Percentiles rank a stretch among this genome's conserved stretches.
Evolutionary conservation across 2,113 vertebrate genomes (phyloP).

Genomic region (Pelodiscus sinensis): DNA sequence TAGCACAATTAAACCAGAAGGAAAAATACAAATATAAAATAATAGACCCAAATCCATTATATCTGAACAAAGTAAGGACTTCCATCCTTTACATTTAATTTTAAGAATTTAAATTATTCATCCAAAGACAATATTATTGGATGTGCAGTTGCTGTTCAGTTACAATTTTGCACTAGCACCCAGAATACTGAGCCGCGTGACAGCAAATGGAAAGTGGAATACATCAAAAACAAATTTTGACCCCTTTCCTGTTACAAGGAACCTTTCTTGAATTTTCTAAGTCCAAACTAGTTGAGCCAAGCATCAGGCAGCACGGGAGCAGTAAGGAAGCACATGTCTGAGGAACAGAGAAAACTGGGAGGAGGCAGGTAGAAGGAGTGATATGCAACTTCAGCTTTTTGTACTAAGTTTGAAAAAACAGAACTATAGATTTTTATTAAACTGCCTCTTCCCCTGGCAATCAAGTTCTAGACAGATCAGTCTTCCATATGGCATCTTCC

Average conservation of each 20-base stretch:
- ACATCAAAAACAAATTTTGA: neutral
- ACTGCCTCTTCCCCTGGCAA: neutral
- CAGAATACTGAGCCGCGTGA: neutral
- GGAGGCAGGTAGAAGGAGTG: neutral
- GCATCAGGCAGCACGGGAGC: neutral
- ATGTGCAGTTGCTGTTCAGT: neutral
- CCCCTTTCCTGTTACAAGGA: neutral
- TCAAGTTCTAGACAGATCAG: neutral
- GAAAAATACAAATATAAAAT: neutral
- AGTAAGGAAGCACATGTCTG: rapidly evolving
- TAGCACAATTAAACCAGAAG: neutral
- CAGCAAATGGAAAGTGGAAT: neutral
- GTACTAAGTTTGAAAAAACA: neutral
- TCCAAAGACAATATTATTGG: neutral
- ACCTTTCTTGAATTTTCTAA: neutral
- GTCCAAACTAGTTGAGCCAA: neutral
- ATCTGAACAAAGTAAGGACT: neutral
- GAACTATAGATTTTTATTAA: neutral
- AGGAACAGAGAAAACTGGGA: neutral
- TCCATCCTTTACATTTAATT: neutral
- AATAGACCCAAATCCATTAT: neutral
- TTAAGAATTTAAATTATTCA: neutral
- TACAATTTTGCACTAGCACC: neutral
- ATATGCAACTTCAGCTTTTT: neutral
- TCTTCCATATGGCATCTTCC: neutral